These are phyloP conservation scores for Antidorcas marsupialis DNA, from an alignment of 2,113 vertebrate genomes.

Conservation along the genomic window DNA sequence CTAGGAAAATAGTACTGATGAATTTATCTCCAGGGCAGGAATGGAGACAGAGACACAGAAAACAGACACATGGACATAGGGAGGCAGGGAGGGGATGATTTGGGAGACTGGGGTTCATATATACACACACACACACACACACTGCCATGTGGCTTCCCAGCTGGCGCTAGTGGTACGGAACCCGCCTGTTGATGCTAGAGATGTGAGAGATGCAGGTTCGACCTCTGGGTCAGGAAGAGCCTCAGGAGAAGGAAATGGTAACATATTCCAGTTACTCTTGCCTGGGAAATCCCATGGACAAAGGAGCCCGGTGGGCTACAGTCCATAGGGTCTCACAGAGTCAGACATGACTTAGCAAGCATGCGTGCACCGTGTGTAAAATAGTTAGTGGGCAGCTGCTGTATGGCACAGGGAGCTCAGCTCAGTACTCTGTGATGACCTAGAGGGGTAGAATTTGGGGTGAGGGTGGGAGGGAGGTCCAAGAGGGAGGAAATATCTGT, in stretches of 20 bases:
- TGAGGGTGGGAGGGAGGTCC: background rate
- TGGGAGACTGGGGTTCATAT: background rate
- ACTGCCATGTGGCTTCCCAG: background rate
- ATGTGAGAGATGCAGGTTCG: rapidly evolving
- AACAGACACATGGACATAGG: background rate
- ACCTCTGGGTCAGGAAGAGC: background rate
- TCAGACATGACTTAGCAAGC: background rate
- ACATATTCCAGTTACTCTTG: background rate
- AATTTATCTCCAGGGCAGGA: background rate
- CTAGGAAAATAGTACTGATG: background rate
- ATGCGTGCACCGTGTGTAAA: background rate
- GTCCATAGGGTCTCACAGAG: background rate
- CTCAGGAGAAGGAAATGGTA: background rate
- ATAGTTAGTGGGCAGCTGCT: too few relatives aligned
- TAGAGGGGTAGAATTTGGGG: background rate
- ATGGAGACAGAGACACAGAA: background rate
- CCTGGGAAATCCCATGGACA: background rate
- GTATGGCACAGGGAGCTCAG: background rate
- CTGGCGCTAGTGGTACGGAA: background rate
- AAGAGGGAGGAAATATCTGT: background rate
- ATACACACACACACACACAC: background rate
- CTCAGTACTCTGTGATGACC: background rate
- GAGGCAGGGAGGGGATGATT: background rate
- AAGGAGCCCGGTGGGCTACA: background rate
- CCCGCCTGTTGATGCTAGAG: background rate